Percentiles rank a stretch among this genome's conserved stretches.
Conservation (phyloP, 92 coral and sea anemone genomes). For the Porites lobata region DNA sequence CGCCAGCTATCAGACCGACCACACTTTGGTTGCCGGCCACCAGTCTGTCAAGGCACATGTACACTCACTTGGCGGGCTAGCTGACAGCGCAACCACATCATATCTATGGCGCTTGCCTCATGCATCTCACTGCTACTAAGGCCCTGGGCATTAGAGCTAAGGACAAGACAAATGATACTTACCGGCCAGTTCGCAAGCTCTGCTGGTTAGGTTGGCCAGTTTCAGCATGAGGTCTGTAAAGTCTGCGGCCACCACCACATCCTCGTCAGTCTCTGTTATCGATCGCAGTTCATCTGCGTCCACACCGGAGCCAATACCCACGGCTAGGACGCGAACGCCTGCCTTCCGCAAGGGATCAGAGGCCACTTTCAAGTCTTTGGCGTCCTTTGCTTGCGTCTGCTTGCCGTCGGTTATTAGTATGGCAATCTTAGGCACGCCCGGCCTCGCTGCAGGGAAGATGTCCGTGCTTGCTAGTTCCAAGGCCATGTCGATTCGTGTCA, state of each 20-base stretch:
- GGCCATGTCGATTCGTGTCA: conserved; percentile 49
- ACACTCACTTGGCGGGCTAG: too few relatives aligned
- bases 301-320: conserved; percentile 50
- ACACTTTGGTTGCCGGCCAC: too few relatives aligned
- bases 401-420: conserved; percentile 54
- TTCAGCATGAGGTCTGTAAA: not conserved
- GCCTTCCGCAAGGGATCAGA: conserved; percentile 20
- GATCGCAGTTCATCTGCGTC: conserved; percentile 40
- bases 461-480: not conserved
- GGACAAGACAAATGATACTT: not conserved
- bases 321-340: conserved; percentile 36
- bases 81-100: too few relatives aligned
- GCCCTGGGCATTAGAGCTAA: too few relatives aligned
- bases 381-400: not conserved
- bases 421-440: conserved; percentile 33
- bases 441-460: conserved; percentile 46
- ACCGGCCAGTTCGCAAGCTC: conserved; percentile 19
- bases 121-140: too few relatives aligned
- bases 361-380: conserved; percentile 1
- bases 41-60: too few relatives aligned
- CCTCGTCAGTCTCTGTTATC: conserved; percentile 26
- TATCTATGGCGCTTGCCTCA: too few relatives aligned
- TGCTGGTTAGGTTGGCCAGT: not conserved
- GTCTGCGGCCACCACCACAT: not conserved
- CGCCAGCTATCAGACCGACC: too few relatives aligned